A percentile compares a stretch with the other conserved stretches of the same genome.
phyloP scores from a whole-genome alignment of 2,888 invertebrate genomes.

The Sinohyriopsis cumingii region DNA sequence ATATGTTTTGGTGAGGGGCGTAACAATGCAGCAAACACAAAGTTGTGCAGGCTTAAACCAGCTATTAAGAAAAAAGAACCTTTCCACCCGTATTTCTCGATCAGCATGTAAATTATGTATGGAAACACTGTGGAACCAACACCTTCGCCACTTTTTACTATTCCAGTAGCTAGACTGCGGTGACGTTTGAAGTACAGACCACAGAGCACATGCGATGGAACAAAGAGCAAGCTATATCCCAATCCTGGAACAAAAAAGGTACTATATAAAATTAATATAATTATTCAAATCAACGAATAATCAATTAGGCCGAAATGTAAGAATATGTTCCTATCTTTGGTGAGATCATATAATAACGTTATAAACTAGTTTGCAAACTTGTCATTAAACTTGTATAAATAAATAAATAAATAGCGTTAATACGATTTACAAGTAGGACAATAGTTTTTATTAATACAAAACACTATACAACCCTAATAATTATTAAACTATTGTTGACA shows the following conservation, averaged over 20 bases:
- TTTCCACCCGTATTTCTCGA: conserved; percentile 53
- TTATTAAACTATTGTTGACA: too few species aligned
- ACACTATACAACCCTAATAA: too few species aligned
- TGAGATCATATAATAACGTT: too few species aligned
- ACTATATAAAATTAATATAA: too few species aligned
- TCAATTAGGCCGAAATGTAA: too few species aligned
- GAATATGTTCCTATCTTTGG: too few species aligned
- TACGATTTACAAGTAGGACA: too few species aligned
- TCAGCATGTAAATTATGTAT: conserved; percentile 42
- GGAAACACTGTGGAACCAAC: conserved; percentile 53
- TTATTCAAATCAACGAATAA: too few species aligned
- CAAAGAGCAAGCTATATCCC: conserved; percentile 51
- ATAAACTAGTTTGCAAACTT: too few species aligned
- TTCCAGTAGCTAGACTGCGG: conserved; percentile 51
- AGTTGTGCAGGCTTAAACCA: conserved; percentile 48
- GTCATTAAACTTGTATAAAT: too few species aligned
- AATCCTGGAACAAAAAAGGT: conserved; percentile 37
- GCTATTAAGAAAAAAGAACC: conserved; percentile 52
- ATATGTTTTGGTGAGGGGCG: conserved; percentile 27
- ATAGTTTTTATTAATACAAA: too few species aligned
- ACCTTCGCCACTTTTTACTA: conserved; percentile 52
- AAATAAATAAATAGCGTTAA: too few species aligned
- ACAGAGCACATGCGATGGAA: conserved; percentile 57
- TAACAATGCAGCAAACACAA: conserved; percentile 47
- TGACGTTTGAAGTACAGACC: conserved; percentile 55